A percentile compares a stretch with the other conserved stretches of the same genome.
Conservation (phyloP, 2,888 invertebrate species). For the Drosophila paranaensis region DNA sequence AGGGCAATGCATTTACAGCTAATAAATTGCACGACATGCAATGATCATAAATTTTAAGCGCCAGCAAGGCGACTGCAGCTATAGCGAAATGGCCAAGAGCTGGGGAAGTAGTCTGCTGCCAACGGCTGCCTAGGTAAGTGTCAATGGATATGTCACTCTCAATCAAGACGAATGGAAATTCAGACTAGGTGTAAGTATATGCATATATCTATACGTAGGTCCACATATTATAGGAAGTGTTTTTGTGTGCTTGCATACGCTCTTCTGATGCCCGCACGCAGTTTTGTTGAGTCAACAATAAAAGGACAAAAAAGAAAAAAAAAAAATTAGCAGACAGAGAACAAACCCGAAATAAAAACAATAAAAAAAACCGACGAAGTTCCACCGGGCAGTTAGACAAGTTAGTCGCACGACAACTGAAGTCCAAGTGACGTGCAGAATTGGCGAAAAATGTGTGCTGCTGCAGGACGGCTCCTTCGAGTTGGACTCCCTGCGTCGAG, state of each 20-base stretch:
- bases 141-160: conserved; percentile 59
- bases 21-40: conserved; percentile 12
- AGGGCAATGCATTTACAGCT: conserved; percentile 12
- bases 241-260: conserved; percentile 30
- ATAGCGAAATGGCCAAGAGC: conserved; percentile 12
- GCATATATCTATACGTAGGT: conserved; percentile 10
- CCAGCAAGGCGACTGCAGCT: not conserved
- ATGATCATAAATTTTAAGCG: conserved; percentile 32
- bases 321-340: conserved; percentile 14
- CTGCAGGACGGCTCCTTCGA: conserved; percentile 25
- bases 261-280: conserved; percentile 53
- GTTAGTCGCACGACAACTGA: conserved; percentile 50
- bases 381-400: conserved; percentile 33
- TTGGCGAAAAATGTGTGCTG: conserved; percentile 60
- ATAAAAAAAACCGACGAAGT: conserved; percentile 22
- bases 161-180: conserved; percentile 52
- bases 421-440: conserved; percentile 72
- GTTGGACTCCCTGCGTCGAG: conserved; percentile 24
- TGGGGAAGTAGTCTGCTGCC: not conserved
- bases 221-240: conserved; percentile 23
- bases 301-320: conserved; percentile 27
- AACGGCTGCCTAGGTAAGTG: conserved; percentile 46
- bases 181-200: conserved; percentile 28
- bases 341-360: conserved; percentile 10
- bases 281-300: conserved; percentile 75